Evolutionary conservation across 2,797 vertebrate genomes (phyloP).

Genomic region (Diceros bicornis): DNA sequence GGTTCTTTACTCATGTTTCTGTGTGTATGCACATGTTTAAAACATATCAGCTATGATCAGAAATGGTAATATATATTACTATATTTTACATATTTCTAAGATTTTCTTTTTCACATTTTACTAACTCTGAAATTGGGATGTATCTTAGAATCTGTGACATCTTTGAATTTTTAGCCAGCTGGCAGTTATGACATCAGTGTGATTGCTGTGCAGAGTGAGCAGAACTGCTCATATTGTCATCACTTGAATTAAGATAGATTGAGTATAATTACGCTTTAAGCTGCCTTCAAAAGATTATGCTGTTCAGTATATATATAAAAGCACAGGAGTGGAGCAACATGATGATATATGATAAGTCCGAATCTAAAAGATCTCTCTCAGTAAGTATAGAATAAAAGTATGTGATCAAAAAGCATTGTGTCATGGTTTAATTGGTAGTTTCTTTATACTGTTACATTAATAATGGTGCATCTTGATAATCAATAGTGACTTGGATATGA

Average conservation of each 20-base stretch:
- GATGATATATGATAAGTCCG: neutral
- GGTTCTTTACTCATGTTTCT: constrained; percentile 46
- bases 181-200: neutral
- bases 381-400: constrained; percentile 24
- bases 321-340: neutral
- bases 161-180: constrained; percentile 34
- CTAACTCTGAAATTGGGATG: neutral
- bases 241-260: neutral
- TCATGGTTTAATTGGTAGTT: neutral
- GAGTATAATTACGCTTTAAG: neutral
- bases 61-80: neutral
- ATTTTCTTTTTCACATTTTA: neutral
- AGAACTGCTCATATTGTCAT: constrained; percentile 10
- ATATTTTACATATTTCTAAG: constrained; percentile 12
- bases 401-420: neutral
- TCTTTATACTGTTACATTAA: neutral
- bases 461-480: constrained; percentile 23
- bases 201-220: neutral
- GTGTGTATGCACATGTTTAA: neutral
- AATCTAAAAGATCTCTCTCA: constrained; percentile 23
- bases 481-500: neutral
- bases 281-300: constrained; percentile 14
- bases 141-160: neutral
- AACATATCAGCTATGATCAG: neutral
- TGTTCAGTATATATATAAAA: neutral